These are phyloP conservation scores for Siniperca obscura DNA, from an alignment of 2,797 vertebrate species.

Conservation along the genomic window DNA sequence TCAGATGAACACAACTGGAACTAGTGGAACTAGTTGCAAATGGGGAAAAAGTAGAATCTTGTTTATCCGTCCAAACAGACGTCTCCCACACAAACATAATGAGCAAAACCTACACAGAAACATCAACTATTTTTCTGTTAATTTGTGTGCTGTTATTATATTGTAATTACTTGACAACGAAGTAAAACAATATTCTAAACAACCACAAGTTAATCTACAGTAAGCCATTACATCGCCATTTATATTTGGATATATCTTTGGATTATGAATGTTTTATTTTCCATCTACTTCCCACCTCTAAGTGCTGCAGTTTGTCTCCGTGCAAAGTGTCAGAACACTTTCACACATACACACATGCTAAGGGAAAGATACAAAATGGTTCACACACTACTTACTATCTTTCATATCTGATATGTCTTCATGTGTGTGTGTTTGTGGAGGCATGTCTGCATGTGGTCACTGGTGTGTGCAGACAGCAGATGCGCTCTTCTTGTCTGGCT, in stretches of 20 bases:
- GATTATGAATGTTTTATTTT: constrained; percentile 28
- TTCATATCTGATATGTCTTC: constrained; percentile 43
- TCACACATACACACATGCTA: constrained; percentile 41
- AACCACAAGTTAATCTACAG: constrained; percentile 17
- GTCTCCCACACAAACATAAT: constrained; percentile 20
- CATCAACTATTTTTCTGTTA: constrained; percentile 18
- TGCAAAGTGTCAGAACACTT: constrained; percentile 67
- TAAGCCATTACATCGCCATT: constrained; percentile 1
- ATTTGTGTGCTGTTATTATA: constrained; percentile 22
- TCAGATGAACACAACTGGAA: constrained; percentile 51
- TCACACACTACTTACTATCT: constrained; percentile 51
- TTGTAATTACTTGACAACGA: constrained; percentile 11
- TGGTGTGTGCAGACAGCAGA: constrained; percentile 66
- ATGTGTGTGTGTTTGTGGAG: constrained; percentile 36
- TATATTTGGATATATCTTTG: constrained; percentile 1
- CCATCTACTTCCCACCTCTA: constrained; percentile 29
- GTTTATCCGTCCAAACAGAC: constrained; percentile 34
- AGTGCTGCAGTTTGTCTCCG: constrained; percentile 65
- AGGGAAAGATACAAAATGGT: constrained; percentile 42
- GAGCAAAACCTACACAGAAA: constrained; percentile 36
- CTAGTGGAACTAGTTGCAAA: constrained; percentile 51
- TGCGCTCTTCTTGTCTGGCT: constrained; percentile 60
- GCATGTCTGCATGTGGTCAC: constrained; percentile 60
- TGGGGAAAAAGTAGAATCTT: constrained; percentile 12
- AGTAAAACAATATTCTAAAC: constrained; percentile 6